Percentiles rank a stretch among this genome's conserved stretches.
These are phyloP conservation scores for Manacus vitellinus DNA, from an alignment of 2,113 vertebrate species.

Conservation along the genomic window DNA sequence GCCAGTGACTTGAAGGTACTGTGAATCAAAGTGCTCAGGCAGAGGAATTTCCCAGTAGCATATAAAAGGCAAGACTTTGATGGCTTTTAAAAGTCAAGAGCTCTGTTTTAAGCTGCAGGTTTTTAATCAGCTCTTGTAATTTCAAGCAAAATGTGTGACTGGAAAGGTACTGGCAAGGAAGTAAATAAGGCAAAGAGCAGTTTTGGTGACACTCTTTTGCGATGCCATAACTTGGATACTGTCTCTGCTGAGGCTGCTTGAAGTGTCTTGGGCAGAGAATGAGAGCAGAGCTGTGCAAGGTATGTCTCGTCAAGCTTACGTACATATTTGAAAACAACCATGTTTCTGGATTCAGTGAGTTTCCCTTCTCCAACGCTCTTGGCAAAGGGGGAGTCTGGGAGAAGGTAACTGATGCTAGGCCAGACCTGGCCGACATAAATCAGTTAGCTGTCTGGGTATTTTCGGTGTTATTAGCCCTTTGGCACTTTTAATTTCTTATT, in stretches of 20 bases:
- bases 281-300: not conserved
- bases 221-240: not conserved
- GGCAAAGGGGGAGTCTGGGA: not conserved
- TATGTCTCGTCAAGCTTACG: not conserved
- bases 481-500: not conserved
- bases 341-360: not conserved
- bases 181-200: not conserved
- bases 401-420: not conserved
- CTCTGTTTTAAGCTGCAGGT: not conserved
- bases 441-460: not conserved
- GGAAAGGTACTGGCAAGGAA: not conserved
- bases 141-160: not conserved
- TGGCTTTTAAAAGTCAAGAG: not conserved
- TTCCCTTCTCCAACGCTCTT: not conserved
- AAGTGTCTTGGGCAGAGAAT: not conserved
- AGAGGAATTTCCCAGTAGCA: not conserved
- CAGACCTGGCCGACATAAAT: not conserved
- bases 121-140: not conserved
- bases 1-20: not conserved
- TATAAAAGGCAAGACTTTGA: not conserved
- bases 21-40: not conserved
- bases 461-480: not conserved
- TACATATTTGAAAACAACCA: not conserved
- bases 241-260: not conserved
- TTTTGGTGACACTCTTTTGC: not conserved